Evolutionary conservation across 2,797 vertebrate species (phyloP), one percentile per base, ranked within the genome.

Genomic region (Mus spretus): DNA sequence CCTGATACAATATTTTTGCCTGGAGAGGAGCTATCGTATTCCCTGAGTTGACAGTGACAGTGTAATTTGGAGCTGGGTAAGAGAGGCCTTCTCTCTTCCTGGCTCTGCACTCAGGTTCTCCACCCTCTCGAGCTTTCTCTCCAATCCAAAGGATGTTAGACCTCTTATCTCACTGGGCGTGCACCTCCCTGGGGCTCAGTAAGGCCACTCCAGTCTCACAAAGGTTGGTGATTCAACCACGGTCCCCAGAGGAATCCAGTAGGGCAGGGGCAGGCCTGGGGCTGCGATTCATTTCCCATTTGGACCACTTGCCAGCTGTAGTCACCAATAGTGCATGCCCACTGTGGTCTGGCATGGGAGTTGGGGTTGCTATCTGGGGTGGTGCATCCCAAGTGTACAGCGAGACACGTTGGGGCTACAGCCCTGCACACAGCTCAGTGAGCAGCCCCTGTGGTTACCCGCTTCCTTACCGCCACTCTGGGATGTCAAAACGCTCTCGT

Each of bases 151-250:
- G 72, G 74, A 94, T 74, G 47, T 89, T 55, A 79, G 40, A 53
- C 11, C 28, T 95, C 92, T 95, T 94, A 37, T 95, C 86, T 96
- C 86, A 92, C 28, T 55, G 70, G 57, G 75, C 5, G 59, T 90
- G 93, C 13, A 26, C 37, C 28, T 87, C 55, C 63, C 40, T 55
- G 4, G 28, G 93, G 93, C 79, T 37, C 20, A 28, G 37, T 61
- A 95, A 95, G 78, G 79, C 96, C 75, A 91, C 40, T 92, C n/a
- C 80, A 82, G 79, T 77, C 75, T 72, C 65, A 80, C 67, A 93
- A 65, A 65, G 47, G 72, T 88, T 50, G 31, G 59, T 75, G 80
- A 93, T 72, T 93, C 94, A 94, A 44, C 40, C 19, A 40, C 88
- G 79, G 83, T 95, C 91, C 74, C 65, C 28, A 0, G 20, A 0